Evolutionary conservation across 2,113 vertebrate species (phyloP), one percentile per base, ranked within the genome.

Genomic region (Oncorhynchus keta): DNA sequence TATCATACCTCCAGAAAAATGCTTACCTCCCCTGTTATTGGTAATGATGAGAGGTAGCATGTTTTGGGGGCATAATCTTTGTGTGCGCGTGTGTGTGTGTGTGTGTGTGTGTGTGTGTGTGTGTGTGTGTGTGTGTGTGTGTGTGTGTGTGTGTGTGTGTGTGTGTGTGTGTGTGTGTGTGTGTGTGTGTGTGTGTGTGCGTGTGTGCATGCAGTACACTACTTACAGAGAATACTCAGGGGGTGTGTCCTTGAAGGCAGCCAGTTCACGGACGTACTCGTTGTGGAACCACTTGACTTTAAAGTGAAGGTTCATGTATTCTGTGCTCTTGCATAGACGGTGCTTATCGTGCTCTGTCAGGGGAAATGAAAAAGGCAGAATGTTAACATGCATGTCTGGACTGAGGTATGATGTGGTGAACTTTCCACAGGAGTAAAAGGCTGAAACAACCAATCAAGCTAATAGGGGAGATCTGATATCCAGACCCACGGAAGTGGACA

Each of bases 231-330:
- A 99, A 85, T 99, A 99, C 79, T 99, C 96, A 1, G 97, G 96
- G 1, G 94, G 92, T 0, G 95, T 94, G 81, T 95, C 95, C 89
- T 95, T 96, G 94, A 97, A 97, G 87, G 96, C 92, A 11, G 96
- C 94, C 84, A 99, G 94, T 64, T 98, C 97, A 71, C 95, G 87
- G 75, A 99, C 96, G 3, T 99, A 99, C 81, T 99, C 97, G 82
- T 99, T 99, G 92, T 99, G 96, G 93, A 99, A 98, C 98, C 98
- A 99, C 94, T 99, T 99, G 83, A 99, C 98, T 95, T 99, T 99
- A 96, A 99, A 99, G 95, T 99, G 98, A 91, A 99, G 93, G 94
- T 99, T 99, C 98, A 99, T 99, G 90, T 99, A 99, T 92, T 99
- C 98, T 0, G 98, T 98, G 89, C 98, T 99, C 94, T 99, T 99